Percentiles rank a stretch among this genome's conserved stretches.
Evolutionary conservation across 2,113 vertebrate species (phyloP).

Genomic region (Ptilorrhoa leucosticta): DNA sequence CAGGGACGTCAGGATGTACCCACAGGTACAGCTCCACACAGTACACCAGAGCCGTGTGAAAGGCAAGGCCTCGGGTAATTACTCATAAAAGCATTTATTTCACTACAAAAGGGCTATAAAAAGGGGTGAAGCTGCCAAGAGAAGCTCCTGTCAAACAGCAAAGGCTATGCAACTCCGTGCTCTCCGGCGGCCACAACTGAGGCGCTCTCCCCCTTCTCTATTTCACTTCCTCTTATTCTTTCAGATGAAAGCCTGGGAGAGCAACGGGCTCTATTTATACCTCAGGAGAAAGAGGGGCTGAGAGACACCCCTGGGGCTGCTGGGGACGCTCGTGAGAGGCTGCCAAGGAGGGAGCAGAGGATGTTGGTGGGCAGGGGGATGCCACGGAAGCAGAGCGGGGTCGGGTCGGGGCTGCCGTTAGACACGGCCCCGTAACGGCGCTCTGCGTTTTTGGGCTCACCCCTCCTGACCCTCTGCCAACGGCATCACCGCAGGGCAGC

Average conservation of each 20-base stretch:
- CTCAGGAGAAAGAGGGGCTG: background rate
- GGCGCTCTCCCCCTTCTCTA: background rate
- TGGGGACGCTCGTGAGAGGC: background rate
- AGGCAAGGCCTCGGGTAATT: background rate
- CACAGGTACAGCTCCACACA: background rate
- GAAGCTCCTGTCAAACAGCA: background rate
- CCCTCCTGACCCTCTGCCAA: background rate
- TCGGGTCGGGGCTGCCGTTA: background rate
- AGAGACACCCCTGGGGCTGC: background rate
- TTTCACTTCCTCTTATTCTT: background rate
- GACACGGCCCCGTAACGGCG: accelerated
- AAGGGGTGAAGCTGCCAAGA: background rate
- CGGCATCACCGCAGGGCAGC: background rate
- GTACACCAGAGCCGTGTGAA: background rate
- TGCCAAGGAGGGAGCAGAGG: background rate
- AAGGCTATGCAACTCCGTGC: background rate
- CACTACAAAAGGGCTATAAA: background rate
- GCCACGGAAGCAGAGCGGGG: accelerated
- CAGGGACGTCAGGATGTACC: background rate
- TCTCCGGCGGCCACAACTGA: accelerated
- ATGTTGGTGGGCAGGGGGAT: accelerated
- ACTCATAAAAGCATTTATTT: background rate
- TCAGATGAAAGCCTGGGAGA: background rate
- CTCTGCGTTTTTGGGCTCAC: accelerated
- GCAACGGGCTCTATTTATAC: background rate